Base-by-base conservation (phyloP, 2,797 vertebrate species). In the Crenuchus spilurus region DNA sequence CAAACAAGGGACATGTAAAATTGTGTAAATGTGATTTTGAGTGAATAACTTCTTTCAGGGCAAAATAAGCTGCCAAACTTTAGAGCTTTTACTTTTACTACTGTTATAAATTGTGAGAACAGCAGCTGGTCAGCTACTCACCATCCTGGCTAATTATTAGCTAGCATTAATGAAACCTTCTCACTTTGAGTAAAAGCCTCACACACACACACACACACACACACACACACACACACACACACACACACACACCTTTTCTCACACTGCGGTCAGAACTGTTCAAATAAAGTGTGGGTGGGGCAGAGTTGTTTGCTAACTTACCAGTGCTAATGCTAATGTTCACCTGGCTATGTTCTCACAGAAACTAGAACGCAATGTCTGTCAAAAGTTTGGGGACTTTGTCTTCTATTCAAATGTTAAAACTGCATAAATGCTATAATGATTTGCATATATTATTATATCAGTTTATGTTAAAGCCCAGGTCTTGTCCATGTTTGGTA, bases 321-420 rank as follows among this genome's bases (percentile, higher is more conserved):
- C 46, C 46, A 1, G n/a, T 2, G 41, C 26, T 49, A n/a, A 37
- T 64, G 52, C 57, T 18, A 26, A 51, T 49, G 28, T 67, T 71
- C 74, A 79, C 64, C 80, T 82, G 77, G 37, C 33, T 68, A 22
- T 24, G n/a, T 74, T 79, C 80, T 8, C 80, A 82, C 9, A 37
- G 18, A 54, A 55, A 33, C 64, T 64, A 31, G 41, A 37, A 61
- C 55, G 35, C 55, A 55, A n/a, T n/a, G n/a, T n/a, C n/a, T n/a
- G n/a, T n/a, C n/a, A n/a, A n/a, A n/a, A n/a, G n/a, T n/a, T n/a
- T n/a, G n/a, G n/a, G n/a, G n/a, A n/a, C n/a, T n/a, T n/a, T n/a
- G n/a, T n/a, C n/a, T n/a, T n/a, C n/a, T n/a, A n/a, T n/a, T n/a
- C n/a, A n/a, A n/a, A n/a, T n/a, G n/a, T n/a, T n/a, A n/a, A n/a